A percentile compares a stretch with the other conserved stretches of the same genome.
Conservation (phyloP, 2,113 vertebrate species). For the Nyctereutes procyonoides region DNA sequence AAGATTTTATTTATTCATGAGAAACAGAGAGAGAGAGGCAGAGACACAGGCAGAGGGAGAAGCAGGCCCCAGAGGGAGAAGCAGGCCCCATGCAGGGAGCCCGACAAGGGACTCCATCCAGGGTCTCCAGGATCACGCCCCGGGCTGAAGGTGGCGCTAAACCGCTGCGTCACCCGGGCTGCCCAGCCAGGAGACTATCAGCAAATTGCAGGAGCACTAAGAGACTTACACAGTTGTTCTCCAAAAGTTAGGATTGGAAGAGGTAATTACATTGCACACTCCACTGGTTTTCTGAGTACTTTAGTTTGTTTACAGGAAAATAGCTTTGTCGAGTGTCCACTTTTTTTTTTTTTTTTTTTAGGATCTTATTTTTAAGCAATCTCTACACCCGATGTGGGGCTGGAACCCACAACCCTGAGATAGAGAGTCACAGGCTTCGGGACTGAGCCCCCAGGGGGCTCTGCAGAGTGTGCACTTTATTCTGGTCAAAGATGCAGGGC, state of each 20-base stretch:
- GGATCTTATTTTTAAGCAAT: not conserved
- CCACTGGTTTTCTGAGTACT: not conserved
- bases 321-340: not conserved
- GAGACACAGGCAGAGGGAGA: too few relatives aligned
- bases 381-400: not conserved
- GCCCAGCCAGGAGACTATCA: not conserved
- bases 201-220: not conserved
- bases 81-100: too few relatives aligned
- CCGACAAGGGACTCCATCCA: too few relatives aligned
- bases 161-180: too few relatives aligned
- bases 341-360: not conserved
- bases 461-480: not conserved
- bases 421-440: accelerated
- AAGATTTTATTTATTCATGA: too few relatives aligned
- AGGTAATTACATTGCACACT: accelerated
- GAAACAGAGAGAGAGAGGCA: too few relatives aligned
- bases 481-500: not conserved
- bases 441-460: not conserved
- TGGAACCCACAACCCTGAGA: not conserved
- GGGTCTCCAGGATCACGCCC: too few relatives aligned
- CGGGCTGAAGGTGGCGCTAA: too few relatives aligned
- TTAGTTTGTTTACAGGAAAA: not conserved
- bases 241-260: not conserved
- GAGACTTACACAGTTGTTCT: not conserved
- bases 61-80: too few relatives aligned